Evolutionary conservation across 1,140 invertebrate species (phyloP).

Genomic region (Zaprionus kolodkinae): DNA sequence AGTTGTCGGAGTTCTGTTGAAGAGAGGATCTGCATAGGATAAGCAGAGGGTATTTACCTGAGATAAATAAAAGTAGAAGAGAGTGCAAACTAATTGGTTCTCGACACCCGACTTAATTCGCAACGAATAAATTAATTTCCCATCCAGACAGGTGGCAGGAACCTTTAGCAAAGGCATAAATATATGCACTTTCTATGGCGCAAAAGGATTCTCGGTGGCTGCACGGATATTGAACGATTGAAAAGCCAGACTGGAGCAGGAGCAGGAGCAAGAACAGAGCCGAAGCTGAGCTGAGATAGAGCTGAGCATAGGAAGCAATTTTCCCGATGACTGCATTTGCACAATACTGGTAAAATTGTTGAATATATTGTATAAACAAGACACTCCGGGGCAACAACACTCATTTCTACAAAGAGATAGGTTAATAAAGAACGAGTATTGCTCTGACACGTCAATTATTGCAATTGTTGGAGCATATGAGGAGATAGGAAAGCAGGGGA

Average conservation of each 20-base stretch:
- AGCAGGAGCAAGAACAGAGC: neutral
- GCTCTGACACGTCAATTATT: slow-evolving; percentile 20
- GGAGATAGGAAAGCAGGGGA: neutral
- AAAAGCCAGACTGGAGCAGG: slow-evolving; percentile 1
- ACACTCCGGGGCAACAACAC: neutral
- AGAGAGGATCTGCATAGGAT: neutral
- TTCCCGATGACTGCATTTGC: slow-evolving; percentile 59
- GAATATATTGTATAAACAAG: slow-evolving; percentile 30
- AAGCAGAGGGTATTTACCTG: neutral
- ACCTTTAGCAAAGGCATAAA: slow-evolving; percentile 25
- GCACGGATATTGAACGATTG: slow-evolving; percentile 31
- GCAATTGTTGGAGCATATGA: neutral
- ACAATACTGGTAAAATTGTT: slow-evolving; percentile 53
- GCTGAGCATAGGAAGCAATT: slow-evolving; percentile 65
- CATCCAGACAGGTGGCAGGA: slow-evolving; percentile 13
- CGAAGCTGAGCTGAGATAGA: neutral
- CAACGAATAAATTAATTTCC: slow-evolving; percentile 52
- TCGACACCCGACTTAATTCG: slow-evolving; percentile 58
- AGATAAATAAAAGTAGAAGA: neutral
- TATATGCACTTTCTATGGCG: slow-evolving; percentile 29
- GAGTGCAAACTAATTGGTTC: slow-evolving; percentile 55
- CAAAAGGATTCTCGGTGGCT: slow-evolving; percentile 6
- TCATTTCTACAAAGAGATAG: neutral
- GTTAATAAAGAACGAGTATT: slow-evolving; percentile 14
- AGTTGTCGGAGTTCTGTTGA: neutral